Evolutionary conservation across 2,888 invertebrate genomes (phyloP).

Genomic region (Leptogaster cylindrica): DNA sequence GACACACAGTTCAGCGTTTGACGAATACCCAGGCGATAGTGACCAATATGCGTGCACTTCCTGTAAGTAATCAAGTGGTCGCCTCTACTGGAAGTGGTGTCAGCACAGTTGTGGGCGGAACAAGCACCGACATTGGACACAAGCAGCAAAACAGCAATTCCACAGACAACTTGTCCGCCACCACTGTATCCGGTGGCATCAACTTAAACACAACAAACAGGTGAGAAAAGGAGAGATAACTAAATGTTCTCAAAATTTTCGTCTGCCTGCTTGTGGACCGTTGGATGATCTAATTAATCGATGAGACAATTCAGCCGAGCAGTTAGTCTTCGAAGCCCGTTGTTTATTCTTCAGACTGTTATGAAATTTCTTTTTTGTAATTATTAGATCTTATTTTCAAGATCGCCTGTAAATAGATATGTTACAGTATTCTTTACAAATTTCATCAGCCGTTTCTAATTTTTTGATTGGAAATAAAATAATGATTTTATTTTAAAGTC

Average conservation of each 20-base stretch:
- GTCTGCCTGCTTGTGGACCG: background rate
- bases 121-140: slow-evolving; percentile 19
- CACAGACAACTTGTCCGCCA: slow-evolving; percentile 16
- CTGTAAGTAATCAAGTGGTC: slow-evolving; percentile 43
- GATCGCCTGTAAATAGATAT: slow-evolving; percentile 48
- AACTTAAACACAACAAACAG: slow-evolving; percentile 59
- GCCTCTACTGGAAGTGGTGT: slow-evolving; percentile 22
- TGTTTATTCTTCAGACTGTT: slow-evolving; percentile 36
- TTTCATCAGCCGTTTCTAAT: slow-evolving; percentile 11
- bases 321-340: background rate
- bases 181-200: slow-evolving; percentile 44
- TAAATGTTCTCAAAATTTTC: slow-evolving; percentile 49
- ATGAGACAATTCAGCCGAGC: slow-evolving; percentile 20
- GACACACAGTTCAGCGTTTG: slow-evolving; percentile 51
- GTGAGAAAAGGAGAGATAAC: slow-evolving; percentile 62
- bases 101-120: background rate
- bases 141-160: slow-evolving; percentile 44
- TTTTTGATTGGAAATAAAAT: background rate
- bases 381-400: slow-evolving; percentile 52
- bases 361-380: slow-evolving; percentile 21
- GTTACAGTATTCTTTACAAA: slow-evolving; percentile 15
- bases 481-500: slow-evolving; percentile 1
- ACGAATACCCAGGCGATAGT: slow-evolving; percentile 46
- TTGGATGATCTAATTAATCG: no score
- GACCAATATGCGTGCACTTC: slow-evolving; percentile 42